These are phyloP conservation scores for Drosophila rufa DNA, from an alignment of 1,140 invertebrate genomes.

Conservation along the genomic window DNA sequence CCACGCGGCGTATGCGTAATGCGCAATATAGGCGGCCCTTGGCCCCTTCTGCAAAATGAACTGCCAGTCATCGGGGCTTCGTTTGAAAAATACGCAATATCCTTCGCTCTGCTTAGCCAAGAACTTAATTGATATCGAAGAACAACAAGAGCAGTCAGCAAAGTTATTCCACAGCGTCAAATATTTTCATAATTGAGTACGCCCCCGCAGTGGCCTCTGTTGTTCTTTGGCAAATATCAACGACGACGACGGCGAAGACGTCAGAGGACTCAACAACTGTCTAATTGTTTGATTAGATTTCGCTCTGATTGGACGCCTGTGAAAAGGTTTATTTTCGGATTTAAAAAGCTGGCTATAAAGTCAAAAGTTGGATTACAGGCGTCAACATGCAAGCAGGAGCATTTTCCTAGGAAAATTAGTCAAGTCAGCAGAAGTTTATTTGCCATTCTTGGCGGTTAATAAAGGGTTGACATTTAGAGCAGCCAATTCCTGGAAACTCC, in stretches of 20 bases:
- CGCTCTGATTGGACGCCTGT: slow-evolving; percentile 5
- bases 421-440: neutral
- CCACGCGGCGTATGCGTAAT: slow-evolving; percentile 46
- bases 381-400: neutral
- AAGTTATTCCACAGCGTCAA: slow-evolving; percentile 24
- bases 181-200: slow-evolving; percentile 31
- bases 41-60: slow-evolving; percentile 2
- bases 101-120: slow-evolving; percentile 6
- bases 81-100: slow-evolving; percentile 20
- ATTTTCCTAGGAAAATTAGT: slow-evolving; percentile 7
- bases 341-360: slow-evolving; percentile 1
- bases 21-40: slow-evolving; percentile 10
- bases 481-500: neutral
- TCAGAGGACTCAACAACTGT: slow-evolving; percentile 7
- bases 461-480: neutral
- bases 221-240: slow-evolving; percentile 18
- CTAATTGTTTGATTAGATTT: slow-evolving; percentile 23
- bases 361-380: neutral
- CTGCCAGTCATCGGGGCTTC: slow-evolving; percentile 1
- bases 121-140: slow-evolving; percentile 32
- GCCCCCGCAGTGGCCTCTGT: neutral
- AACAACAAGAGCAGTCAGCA: slow-evolving; percentile 20
- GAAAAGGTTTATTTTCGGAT: neutral
- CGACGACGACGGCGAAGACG: neutral
- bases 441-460: neutral